Conservation (phyloP, 2,797 vertebrate genomes). For the Gymnopithys bicolor region DNA sequence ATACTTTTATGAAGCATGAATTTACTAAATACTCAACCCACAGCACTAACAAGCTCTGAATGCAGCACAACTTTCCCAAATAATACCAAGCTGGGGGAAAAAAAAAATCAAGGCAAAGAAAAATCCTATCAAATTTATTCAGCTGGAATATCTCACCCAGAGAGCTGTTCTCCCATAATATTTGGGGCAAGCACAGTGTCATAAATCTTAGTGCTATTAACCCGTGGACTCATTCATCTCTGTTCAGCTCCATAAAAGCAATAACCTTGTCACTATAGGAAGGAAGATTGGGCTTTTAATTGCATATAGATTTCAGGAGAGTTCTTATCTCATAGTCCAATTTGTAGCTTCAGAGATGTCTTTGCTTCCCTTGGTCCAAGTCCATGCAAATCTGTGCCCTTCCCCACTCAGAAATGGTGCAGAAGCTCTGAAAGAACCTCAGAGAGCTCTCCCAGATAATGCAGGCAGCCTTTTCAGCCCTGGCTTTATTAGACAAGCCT, state of each 20-base stretch:
- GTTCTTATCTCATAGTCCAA: constrained; percentile 64
- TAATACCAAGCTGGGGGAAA: background rate
- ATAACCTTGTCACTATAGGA: constrained; percentile 70
- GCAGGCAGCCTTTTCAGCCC: background rate
- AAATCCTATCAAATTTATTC: constrained; percentile 61
- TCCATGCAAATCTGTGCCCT: constrained; percentile 39
- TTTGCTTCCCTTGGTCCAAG: constrained; percentile 39
- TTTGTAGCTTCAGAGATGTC: constrained; percentile 44
- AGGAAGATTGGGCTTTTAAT: constrained; percentile 72
- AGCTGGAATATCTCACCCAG: constrained; percentile 57
- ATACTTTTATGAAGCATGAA: background rate
- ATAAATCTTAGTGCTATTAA: constrained; percentile 74
- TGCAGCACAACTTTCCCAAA: background rate
- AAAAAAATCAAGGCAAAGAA: constrained; percentile 4
- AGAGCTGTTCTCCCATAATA: constrained; percentile 46
- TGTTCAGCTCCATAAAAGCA: constrained; percentile 70
- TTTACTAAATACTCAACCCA: background rate
- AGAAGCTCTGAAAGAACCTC: background rate
- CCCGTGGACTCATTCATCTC: constrained; percentile 69
- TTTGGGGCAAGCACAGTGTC: constrained; percentile 65
- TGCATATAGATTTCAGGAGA: constrained; percentile 69
- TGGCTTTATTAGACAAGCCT: background rate
- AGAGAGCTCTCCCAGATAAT: background rate
- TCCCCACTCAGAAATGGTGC: background rate
- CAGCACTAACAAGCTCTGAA: background rate